These are phyloP conservation scores for Bombus huntii DNA, from an alignment of 1,140 invertebrate species.

Conservation along the genomic window DNA sequence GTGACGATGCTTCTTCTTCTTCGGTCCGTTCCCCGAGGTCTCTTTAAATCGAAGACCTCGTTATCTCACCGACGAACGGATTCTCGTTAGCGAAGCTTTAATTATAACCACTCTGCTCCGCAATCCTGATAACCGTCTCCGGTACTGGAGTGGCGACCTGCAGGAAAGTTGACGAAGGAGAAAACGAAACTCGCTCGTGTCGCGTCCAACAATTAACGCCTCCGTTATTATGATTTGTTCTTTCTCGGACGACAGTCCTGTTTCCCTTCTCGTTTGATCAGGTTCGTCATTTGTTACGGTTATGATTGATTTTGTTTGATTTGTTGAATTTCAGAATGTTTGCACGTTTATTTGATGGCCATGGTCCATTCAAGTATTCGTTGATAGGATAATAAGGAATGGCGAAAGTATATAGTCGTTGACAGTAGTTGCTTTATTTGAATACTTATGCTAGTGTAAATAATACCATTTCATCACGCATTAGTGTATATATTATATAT, in stretches of 20 bases:
- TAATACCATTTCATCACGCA: too few species aligned
- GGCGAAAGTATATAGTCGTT: too few species aligned
- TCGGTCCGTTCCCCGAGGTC: slow-evolving; percentile 46
- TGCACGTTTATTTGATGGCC: too few species aligned
- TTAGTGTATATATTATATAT: too few species aligned
- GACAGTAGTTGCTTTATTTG: too few species aligned
- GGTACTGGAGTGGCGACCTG: slow-evolving; percentile 6
- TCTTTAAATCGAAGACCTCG: slow-evolving; percentile 72
- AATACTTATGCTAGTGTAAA: too few species aligned
- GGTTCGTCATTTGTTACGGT: too few species aligned
- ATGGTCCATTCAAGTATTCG: too few species aligned
- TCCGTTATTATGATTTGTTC: slow-evolving; percentile 9
- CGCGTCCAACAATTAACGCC: slow-evolving; percentile 55
- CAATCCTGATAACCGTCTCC: slow-evolving; percentile 57
- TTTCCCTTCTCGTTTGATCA: background rate
- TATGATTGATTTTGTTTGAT: too few species aligned
- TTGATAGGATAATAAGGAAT: too few species aligned
- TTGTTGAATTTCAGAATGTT: too few species aligned
- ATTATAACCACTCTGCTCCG: slow-evolving; percentile 69
- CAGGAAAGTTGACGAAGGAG: slow-evolving; percentile 8
- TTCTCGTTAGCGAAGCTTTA: slow-evolving; percentile 72
- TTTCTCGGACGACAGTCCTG: background rate
- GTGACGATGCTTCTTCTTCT: slow-evolving; percentile 20
- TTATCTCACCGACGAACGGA: slow-evolving; percentile 67
- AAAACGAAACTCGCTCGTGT: slow-evolving; percentile 30